Base-by-base conservation (phyloP, 1,140 invertebrate species). In the Helicoverpa armigera region DNA sequence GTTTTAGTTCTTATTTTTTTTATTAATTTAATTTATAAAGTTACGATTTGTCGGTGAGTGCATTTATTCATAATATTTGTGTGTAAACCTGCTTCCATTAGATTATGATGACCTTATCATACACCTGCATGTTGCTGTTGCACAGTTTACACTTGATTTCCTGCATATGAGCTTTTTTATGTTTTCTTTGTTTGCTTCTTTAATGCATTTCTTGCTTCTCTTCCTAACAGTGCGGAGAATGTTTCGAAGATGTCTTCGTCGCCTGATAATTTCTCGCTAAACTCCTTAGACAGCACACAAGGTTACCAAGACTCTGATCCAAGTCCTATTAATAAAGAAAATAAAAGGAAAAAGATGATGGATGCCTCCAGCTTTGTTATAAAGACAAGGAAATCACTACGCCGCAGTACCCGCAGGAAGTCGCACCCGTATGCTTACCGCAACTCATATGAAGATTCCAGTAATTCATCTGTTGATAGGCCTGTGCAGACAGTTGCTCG, bases 51-150 rank as follows among this genome's bases (percentile, higher is more conserved):
- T 43, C 43, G 53, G 48, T 85, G 48, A 75, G 81, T 65, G 73
- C 23, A 31, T 70, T 69, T 78, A 63, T 81, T 48, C 14, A 35
- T 79, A 29, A 31, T 48, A 31, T 80, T 78, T 82, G 18, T 72
- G 83, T 85, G 69, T 85, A 74, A 86, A 89, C 91, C 92, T 93
- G 91, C 92, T 92, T 92, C 92, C 91, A 92, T 90, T 86, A 75
- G 16, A 31, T 61, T 12, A 13, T 12, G 29, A 60, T 14, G 23
- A 31, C 5, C 35, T 13, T 18, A 31, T n/a, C 14, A 67, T 65
- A 69, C n/a, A 60, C 23, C 67, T 82, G 82, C 74, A 74, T 73
- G 60, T 79, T 72, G 70, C 54, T 75, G 51, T 67, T 48, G 16
- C 18, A 14, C 61, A 56, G 53, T 10, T 53, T 82, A 63, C 18